Evolutionary conservation across 1,140 invertebrate genomes (phyloP), one percentile per base, ranked within the genome.

Genomic region (Gerris buenoi): DNA sequence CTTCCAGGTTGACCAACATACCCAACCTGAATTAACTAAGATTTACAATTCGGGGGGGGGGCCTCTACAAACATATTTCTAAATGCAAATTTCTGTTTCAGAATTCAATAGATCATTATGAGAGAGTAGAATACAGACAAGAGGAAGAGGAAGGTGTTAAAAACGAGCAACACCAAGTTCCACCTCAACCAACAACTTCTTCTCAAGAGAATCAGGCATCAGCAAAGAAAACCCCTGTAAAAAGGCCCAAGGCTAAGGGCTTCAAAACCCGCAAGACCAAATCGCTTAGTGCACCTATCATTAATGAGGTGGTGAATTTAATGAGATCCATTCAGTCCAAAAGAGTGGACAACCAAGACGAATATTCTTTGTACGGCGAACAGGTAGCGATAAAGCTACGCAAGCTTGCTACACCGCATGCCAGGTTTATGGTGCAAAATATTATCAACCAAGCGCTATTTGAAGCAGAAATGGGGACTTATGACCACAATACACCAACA

Each of bases 311-410:
- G 13, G 5, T 61, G 59, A 61, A 61, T 23, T 5, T 61, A 13
- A 61, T 61, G 59, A 61, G 59, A 61, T 61, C 59, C 23, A 13
- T 61, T 61, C 23, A 61, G 5, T 61, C 59, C 13, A 61, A 61
- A 61, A 61, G 59, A 61, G 59, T 23, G 23, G 23, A 61, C 59
- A 61, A 15, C 23, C 13, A 61, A 15, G 59, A 61, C 23, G 59
- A 61, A 61, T 61, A 61, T 61, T 61, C 59, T 13, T 61, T 61
- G 59, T 61, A 61, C 59, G 59, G 59, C 23, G 59, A 61, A 61
- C 59, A 61, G 59, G 23, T 61, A 61, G 59, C 59, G 23, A 61
- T 61, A 15, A 61, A 61, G 23, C 59, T 61, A 23, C 13, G 59
- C 13, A 61, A 23, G 23, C 59, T 61, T 61, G 13, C 59, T 61